These are phyloP conservation scores for Merodon equestris DNA, from an alignment of 2,888 invertebrate genomes.

Conservation along the genomic window DNA sequence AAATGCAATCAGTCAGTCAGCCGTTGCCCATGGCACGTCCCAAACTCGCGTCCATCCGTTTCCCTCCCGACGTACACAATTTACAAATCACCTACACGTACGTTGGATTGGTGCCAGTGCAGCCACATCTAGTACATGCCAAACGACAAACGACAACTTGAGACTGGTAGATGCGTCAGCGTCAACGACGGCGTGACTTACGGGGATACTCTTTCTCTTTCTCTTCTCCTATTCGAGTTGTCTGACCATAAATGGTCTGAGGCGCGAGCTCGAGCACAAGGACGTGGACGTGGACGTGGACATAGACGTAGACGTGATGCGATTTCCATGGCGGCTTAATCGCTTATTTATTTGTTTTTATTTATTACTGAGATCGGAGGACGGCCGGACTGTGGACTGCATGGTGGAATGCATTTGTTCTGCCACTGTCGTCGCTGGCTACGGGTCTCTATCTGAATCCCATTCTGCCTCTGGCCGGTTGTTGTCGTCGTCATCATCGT, in stretches of 20 bases:
- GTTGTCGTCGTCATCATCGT: constrained; percentile 15
- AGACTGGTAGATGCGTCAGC: constrained; percentile 56
- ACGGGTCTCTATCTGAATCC: not conserved
- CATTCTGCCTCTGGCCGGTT: constrained; percentile 1
- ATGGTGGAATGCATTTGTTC: constrained; percentile 34
- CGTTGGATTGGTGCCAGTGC: constrained; percentile 22
- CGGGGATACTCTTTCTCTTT: too few species aligned
- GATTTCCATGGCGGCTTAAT: constrained; percentile 67
- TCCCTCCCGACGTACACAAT: constrained; percentile 59
- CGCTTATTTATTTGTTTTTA: constrained; percentile 68
- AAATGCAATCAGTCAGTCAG: constrained; percentile 65
- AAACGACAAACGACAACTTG: constrained; percentile 33
- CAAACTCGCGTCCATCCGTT: constrained; percentile 36
- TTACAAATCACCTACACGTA: constrained; percentile 65
- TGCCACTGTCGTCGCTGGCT: constrained; percentile 21
- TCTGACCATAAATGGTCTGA: constrained; percentile 65
- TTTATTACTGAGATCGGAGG: constrained; percentile 50
- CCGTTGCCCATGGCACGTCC: constrained; percentile 44
- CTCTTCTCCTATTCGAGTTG: constrained; percentile 4
- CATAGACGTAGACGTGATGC: constrained; percentile 67
- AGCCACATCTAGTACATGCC: constrained; percentile 45
- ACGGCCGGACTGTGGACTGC: not conserved
- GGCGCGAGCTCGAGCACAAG: constrained; percentile 61
- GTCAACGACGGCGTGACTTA: too few species aligned
- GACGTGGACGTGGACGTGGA: constrained; percentile 62